Evolutionary conservation across 1,140 invertebrate genomes (phyloP), one percentile per base, ranked within the genome.

Genomic region (Drosophila parvula): DNA sequence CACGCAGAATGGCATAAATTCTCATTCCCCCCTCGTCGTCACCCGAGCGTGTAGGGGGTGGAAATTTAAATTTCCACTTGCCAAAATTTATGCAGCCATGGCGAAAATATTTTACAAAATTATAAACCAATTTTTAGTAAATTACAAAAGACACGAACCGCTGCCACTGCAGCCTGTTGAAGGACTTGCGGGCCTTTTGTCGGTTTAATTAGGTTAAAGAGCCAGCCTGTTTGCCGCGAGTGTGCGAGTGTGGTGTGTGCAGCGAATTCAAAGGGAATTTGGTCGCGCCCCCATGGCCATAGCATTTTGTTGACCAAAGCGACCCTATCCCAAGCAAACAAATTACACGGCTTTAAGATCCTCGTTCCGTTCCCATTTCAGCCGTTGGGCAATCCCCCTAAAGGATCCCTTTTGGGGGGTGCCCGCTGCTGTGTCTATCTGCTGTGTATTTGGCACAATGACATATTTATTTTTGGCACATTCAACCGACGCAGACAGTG

Each of bases 171-270:
- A 62, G 45, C 51, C 69, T 50, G 27, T 44, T 43, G 62, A 44
- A 50, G 28, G 58, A 50, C 53, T 36, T 30, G 57, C 56, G 62
- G 51, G 50, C 62, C 50, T 53, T 67, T 77, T 77, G 63, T 64
- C 62, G 82, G 65, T 78, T 88, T 90, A 90, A 90, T 90, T 90
- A 83, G 86, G 82, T 86, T 90, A 90, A 83, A 90, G 80, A 82
- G 79, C 34, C 59, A 10, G 51, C 65, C 43, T 47, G 34, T 41
- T 16, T n/a, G 30, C 34, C 10, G 34, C 16, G 30, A 51, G 43
- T 41, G 56, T 7, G 30, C 11, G 5, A 10, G 11, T 32, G 32
- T 41, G 5, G 27, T 34, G 45, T 44, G 45, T 59, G 55, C 59
- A 57, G 76, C 69, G 53, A 75, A 80, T 79, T 83, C 81, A 83